Percentiles rank a stretch among this genome's conserved stretches.
Evolutionary conservation across 2,113 vertebrate species (phyloP).

Genomic region (Ardeotis arabs): DNA sequence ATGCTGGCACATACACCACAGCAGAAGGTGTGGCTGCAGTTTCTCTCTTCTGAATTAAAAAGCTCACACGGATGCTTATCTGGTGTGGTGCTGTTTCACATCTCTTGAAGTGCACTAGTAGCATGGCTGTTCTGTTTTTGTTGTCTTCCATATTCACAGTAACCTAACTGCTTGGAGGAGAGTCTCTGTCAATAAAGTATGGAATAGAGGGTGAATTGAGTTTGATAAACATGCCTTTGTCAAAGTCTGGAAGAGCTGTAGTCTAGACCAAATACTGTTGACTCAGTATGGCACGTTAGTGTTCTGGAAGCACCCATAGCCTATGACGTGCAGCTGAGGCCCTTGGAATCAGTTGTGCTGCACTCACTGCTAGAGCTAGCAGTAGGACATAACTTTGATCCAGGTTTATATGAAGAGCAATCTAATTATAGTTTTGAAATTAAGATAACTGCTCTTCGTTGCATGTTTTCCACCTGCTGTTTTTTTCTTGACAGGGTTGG

Average conservation of each 20-base stretch:
- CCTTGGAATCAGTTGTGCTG: background rate
- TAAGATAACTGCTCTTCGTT: constrained; percentile 11
- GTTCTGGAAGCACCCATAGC: background rate
- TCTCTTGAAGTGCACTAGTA: constrained; percentile 13
- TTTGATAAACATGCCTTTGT: background rate
- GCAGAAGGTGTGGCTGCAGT: constrained; percentile 93
- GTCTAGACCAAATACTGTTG: background rate
- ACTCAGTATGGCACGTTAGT: background rate
- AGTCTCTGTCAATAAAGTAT: background rate
- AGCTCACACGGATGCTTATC: constrained; percentile 10
- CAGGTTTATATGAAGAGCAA: background rate
- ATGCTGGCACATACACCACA: constrained; percentile 99
- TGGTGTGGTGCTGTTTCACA: constrained; percentile 24
- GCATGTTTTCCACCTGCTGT: background rate
- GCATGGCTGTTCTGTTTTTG: constrained; percentile 38
- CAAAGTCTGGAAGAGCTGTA: background rate
- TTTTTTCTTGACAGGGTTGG: constrained; percentile 86
- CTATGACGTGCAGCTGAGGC: background rate
- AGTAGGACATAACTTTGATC: background rate
- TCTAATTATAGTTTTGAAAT: background rate
- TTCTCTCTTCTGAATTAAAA: constrained; percentile 72
- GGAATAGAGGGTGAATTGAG: background rate
- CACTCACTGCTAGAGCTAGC: background rate
- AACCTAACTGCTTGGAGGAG: constrained; percentile 32
- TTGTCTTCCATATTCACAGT: constrained; percentile 29